Base-by-base conservation (phyloP, 2,797 vertebrate genomes). In the Apodemus agrarius region DNA sequence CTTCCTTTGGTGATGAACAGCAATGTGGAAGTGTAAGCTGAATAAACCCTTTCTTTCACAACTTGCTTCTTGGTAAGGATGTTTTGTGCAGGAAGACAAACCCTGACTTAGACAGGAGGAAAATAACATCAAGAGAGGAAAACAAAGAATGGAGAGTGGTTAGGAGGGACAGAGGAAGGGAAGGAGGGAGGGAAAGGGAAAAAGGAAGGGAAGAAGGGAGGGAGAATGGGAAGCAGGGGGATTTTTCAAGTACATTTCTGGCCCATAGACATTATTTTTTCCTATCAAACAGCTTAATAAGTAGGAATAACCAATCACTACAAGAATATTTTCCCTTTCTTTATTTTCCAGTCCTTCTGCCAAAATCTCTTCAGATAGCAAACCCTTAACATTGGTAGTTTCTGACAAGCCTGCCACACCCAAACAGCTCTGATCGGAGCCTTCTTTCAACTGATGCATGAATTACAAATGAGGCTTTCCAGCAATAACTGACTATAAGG, bases 101-200 rank as follows among this genome's bases (percentile, higher is more conserved):
- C 8, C 8, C 63, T 5, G 63, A 65, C 29, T 65, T 13, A 65
- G 11, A 31, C 29, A 54, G 17, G 61, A 29, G 57, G 43, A 7
- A 22, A n/a, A 12, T 37, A n/a, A 3, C 17, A 40, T 2, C 5
- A 43, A 49, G 9, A 67, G 3, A n/a, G 3, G 13, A 24, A 26
- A 19, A n/a, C n/a, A 69, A 69, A 69, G 16, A 69, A 69, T 69
- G 34, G 67, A 69, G 34, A 19, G 6, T 69, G 34, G 34, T 69
- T n/a, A 69, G 13, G 40, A 52, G 10, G 12, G 26, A 19, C 1
- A 10, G 24, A 40, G 40, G 1, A 7, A 63, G 1, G 59, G 54
- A 7, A 1, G 3, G 29, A 3, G 22, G 5, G 24, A 17, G 49
- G 4, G 6, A 6, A 0, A 34, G 1, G 22, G 4, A 37, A 0